These are phyloP conservation scores for Cetonia aurata DNA, from an alignment of 2,888 invertebrate genomes.

Conservation along the genomic window DNA sequence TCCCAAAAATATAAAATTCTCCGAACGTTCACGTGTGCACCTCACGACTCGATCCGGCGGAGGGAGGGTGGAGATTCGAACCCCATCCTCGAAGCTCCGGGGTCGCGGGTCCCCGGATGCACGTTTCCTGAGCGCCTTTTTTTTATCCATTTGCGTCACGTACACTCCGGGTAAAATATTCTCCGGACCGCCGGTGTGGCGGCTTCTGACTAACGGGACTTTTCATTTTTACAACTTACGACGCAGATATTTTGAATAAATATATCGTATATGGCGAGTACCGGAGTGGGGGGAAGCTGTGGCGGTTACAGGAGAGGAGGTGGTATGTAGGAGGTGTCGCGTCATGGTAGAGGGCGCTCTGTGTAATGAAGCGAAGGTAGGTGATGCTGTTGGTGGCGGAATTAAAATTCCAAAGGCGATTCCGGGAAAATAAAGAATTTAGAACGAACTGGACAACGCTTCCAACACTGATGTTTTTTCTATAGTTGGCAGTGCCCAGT, in stretches of 20 bases:
- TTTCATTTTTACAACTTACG: conserved; percentile 32
- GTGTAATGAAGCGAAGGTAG: no score
- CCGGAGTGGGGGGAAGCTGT: no score
- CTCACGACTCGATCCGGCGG: neutral
- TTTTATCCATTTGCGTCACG: conserved; percentile 36
- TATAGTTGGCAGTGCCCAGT: no score
- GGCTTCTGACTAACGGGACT: conserved; percentile 21
- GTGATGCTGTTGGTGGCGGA: neutral
- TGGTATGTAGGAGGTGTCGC: no score
- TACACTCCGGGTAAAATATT: conserved; percentile 27
- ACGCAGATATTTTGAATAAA: conserved; percentile 28
- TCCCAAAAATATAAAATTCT: conserved; percentile 65
- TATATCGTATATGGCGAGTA: conserved; percentile 2
- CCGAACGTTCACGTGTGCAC: conserved; percentile 52
- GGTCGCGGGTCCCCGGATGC: conserved; percentile 2
- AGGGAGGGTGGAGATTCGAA: neutral
- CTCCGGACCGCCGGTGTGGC: conserved; percentile 6
- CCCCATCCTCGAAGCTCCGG: neutral
- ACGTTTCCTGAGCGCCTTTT: conserved; percentile 4
- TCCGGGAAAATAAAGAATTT: neutral
- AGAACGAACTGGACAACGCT: neutral
- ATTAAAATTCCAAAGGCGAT: conserved; percentile 6
- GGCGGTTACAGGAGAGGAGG: no score
- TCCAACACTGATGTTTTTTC: neutral
- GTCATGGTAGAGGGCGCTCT: no score